Base-by-base conservation (phyloP, 1,140 invertebrate genomes). In the Eueides isabella region DNA sequence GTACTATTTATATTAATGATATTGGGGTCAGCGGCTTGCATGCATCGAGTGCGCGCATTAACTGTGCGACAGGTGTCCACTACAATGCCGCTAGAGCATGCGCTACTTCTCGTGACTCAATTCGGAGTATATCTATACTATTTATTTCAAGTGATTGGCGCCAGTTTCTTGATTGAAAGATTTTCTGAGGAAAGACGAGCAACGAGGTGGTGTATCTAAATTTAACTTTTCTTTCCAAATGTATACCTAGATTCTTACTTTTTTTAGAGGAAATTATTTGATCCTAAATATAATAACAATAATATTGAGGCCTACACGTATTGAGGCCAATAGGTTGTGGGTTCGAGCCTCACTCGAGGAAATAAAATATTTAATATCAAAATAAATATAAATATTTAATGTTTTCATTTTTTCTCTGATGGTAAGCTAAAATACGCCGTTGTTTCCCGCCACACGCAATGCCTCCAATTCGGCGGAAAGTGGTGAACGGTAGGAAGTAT, bases 111-210 rank as follows among this genome's bases (percentile, higher is more conserved):
- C 23, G 94, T 96, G 26, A 96, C 96, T 5, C 94, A 96, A 79
- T 95, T 94, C 33, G 96, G 96, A 2, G 94, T 96, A 5, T 96
- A 96, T 81, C 91, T 96, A 11, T 97, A 96, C 85, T 94, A 95
- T 76, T 88, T 95, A 55, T 96, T 97, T 81, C 94, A 95, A 80
- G 94, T 96, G n/a, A 95, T 95, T 67, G 95, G 95, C 23, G 94
- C 94, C 29, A 83, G 86, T 7, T 93, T 93, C 67, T 67, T 90
- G 11, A 85, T 91, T 76, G 83, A 93, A 26, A 76, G 80, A 28
- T 90, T 82, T 78, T 82, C 90, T 14, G 85, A 87, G 77, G 85
- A 76, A 68, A 80, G 83, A 48, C 76, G 85, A 67, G 86, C 85
- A 16, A 90, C 91, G 11, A 88, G 91, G 91, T 91, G 81, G 69